Percentiles rank a stretch among this genome's conserved stretches.
Evolutionary conservation across 2,888 invertebrate species (phyloP).

Genomic region (Megastigmus dorsalis): DNA sequence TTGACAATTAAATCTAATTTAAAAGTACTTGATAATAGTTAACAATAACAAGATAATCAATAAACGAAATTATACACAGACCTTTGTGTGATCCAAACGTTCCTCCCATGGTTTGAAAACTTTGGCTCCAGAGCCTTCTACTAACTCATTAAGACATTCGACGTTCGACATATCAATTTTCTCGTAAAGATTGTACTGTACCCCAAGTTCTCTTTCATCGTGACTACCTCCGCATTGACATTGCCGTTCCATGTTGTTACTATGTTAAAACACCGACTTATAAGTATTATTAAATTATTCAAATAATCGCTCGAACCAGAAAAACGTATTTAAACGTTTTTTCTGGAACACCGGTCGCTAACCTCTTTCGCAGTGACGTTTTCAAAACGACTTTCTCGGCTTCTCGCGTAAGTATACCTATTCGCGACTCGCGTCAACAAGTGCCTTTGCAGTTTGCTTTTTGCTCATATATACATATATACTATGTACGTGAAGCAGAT

Average conservation of each 20-base stretch:
- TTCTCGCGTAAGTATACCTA: no score
- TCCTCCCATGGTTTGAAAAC: constrained; percentile 96
- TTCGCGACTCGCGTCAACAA: constrained; percentile 8
- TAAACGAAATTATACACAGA: constrained; percentile 73
- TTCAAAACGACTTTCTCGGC: constrained; percentile 4
- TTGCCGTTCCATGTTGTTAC: constrained; percentile 60
- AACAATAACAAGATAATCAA: neutral
- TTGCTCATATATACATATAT: no score
- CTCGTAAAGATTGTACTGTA: constrained; percentile 88
- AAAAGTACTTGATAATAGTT: neutral
- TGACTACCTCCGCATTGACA: constrained; percentile 66
- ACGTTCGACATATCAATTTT: constrained; percentile 93
- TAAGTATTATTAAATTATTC: neutral
- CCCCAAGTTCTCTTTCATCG: constrained; percentile 79
- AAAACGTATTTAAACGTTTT: constrained; percentile 9
- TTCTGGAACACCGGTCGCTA: constrained; percentile 8
- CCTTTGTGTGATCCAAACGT: constrained; percentile 84
- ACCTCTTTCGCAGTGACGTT: constrained; percentile 19
- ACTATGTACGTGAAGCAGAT: no score
- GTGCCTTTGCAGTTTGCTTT: no score
- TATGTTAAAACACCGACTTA: constrained; percentile 4
- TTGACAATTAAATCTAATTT: neutral
- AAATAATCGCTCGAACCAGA: neutral
- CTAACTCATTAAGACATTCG: constrained; percentile 92
- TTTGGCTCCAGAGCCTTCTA: constrained; percentile 89